A percentile compares a stretch with the other conserved stretches of the same genome.
Evolutionary conservation across 2,888 invertebrate species (phyloP).

Genomic region (Neoascia interrupta): DNA sequence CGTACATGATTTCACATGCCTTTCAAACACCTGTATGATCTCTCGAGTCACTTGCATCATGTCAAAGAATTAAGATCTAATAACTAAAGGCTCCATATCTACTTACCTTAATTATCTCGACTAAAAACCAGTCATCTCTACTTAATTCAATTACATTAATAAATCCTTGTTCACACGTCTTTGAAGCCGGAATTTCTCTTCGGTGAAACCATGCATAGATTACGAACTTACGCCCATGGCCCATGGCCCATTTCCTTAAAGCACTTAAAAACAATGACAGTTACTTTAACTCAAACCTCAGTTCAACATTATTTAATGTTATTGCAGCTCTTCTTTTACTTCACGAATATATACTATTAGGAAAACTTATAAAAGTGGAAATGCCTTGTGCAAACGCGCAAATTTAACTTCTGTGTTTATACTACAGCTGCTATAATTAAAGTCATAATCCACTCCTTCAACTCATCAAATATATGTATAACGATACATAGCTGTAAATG

Average conservation of each 20-base stretch:
- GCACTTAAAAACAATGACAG: constrained; percentile 40
- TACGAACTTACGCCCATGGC: not conserved
- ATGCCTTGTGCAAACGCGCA: not conserved
- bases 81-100: too few species aligned
- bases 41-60: too few species aligned
- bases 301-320: too few species aligned
- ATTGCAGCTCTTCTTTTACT: too few species aligned
- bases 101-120: constrained; percentile 7
- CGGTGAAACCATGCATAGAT: not conserved
- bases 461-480: constrained; percentile 27
- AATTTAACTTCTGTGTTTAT: constrained; percentile 43
- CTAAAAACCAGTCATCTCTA: constrained; percentile 33
- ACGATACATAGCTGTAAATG: not conserved
- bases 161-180: constrained; percentile 33
- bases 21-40: too few species aligned
- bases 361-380: too few species aligned
- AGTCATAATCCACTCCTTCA: constrained; percentile 52
- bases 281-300: constrained; percentile 9
- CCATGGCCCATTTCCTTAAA: not conserved
- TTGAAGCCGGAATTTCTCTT: not conserved
- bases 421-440: constrained; percentile 52
- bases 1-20: too few species aligned
- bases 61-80: too few species aligned
- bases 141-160: constrained; percentile 56
- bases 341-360: too few species aligned